Percentiles rank a stretch among this genome's conserved stretches.
These are phyloP conservation scores for Chaetogeoica ovagalla DNA, from an alignment of 2,888 invertebrate genomes.

Conservation along the genomic window DNA sequence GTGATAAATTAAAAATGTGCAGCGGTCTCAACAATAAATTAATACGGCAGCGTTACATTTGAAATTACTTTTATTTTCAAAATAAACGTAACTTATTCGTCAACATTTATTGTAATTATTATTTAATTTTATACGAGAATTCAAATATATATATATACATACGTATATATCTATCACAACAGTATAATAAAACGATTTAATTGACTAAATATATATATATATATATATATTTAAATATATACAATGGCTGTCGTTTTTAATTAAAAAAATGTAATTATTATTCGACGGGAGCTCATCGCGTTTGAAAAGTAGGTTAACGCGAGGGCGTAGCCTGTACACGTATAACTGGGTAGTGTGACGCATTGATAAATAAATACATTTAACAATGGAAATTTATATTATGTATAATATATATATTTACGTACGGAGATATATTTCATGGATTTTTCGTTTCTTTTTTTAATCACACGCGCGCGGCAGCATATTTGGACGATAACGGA, in stretches of 20 bases:
- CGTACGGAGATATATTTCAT: not conserved
- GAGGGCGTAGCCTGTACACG: constrained; percentile 15
- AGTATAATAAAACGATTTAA: too few species aligned
- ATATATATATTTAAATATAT: not conserved
- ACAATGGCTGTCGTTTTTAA: constrained; percentile 20
- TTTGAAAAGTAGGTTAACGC: constrained; percentile 15
- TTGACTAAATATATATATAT: not conserved
- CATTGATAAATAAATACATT: constrained; percentile 17
- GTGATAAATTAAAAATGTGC: constrained; percentile 6
- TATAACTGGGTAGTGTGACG: not conserved
- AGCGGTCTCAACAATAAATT: not conserved
- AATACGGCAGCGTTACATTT: not conserved
- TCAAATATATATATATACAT: too few species aligned
- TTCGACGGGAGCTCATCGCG: not conserved
- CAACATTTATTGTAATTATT: too few species aligned
- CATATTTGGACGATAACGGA: not conserved
- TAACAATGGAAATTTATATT: not conserved
- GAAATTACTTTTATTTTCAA: too few species aligned
- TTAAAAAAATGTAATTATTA: constrained; percentile 23
- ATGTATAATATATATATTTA: not conserved
- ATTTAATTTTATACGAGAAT: too few species aligned
- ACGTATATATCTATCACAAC: too few species aligned
- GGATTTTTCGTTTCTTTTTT: not conserved
- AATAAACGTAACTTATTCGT: too few species aligned
- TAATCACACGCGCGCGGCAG: not conserved